phyloP scores from a whole-genome alignment of 2,113 vertebrate genomes.

The Oreotragus oreotragus region DNA sequence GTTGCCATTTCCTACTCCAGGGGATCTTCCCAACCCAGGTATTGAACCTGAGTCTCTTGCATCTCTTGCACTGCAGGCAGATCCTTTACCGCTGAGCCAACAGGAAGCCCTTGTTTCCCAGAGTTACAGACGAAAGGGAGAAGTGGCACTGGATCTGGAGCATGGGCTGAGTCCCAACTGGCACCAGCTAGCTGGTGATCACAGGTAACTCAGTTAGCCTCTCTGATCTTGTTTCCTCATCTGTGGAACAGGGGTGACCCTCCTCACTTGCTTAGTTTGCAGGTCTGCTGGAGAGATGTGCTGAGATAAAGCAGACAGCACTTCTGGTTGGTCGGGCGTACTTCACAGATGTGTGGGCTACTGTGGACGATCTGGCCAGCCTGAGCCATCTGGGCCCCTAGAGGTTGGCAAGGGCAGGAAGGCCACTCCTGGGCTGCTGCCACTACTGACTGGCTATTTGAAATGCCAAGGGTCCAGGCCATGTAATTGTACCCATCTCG shows the following conservation, averaged over 20 bases:
- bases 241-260: background rate
- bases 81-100: background rate
- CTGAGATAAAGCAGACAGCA: background rate
- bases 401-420: background rate
- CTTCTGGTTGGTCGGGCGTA: background rate
- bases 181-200: background rate
- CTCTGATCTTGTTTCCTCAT: background rate
- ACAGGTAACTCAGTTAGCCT: background rate
- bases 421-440: background rate
- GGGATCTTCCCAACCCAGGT: background rate
- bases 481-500: accelerated
- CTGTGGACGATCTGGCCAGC: background rate
- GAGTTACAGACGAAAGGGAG: accelerated
- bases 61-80: background rate
- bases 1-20: background rate
- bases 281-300: background rate
- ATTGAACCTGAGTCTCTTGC: background rate
- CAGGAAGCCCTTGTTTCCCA: background rate
- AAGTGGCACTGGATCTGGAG: accelerated
- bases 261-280: background rate
- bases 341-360: accelerated
- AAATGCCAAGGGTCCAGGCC: background rate
- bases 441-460: background rate
- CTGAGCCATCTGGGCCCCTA: background rate
- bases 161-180: background rate